Evolutionary conservation across 1,140 invertebrate species (phyloP).

Genomic region (Melipona quadrifasciata): DNA sequence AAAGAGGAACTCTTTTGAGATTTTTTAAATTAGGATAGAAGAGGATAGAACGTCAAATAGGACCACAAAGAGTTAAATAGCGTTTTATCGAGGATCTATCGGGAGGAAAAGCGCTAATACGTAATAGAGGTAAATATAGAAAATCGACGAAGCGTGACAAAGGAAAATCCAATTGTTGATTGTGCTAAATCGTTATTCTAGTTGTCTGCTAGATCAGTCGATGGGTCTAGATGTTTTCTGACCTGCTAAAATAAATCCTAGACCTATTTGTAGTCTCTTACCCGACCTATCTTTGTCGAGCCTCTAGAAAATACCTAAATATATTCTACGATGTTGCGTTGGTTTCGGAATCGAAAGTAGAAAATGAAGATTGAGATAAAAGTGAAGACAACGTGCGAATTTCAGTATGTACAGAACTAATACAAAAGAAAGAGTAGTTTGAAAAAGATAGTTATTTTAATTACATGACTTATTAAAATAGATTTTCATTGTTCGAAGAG

Average conservation of each 20-base stretch:
- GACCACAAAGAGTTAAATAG: no score
- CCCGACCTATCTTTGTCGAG: constrained; percentile 47
- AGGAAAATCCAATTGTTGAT: constrained; percentile 19
- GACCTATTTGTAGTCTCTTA: constrained; percentile 64
- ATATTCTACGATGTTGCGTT: background rate
- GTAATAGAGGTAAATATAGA: background rate
- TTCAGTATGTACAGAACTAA: background rate
- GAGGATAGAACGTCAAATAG: no score
- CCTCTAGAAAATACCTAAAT: constrained; percentile 37
- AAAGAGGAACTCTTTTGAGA: no score
- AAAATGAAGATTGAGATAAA: background rate
- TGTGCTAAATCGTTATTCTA: constrained; percentile 59
- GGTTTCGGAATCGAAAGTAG: background rate
- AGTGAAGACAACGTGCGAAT: background rate
- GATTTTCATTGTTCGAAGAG: background rate
- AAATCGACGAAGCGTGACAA: constrained; percentile 15
- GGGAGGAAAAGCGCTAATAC: background rate
- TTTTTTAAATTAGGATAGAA: no score
- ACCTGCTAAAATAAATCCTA: constrained; percentile 71
- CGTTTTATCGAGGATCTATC: background rate
- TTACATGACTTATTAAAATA: no score
- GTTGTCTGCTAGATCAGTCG: constrained; percentile 25
- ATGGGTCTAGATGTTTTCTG: constrained; percentile 57
- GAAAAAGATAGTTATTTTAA: no score
- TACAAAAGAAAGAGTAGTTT: background rate